Percentiles rank a stretch among this genome's conserved stretches.
These are phyloP conservation scores for Rhipidura dahli DNA, from an alignment of 2,113 vertebrate genomes.

Conservation along the genomic window DNA sequence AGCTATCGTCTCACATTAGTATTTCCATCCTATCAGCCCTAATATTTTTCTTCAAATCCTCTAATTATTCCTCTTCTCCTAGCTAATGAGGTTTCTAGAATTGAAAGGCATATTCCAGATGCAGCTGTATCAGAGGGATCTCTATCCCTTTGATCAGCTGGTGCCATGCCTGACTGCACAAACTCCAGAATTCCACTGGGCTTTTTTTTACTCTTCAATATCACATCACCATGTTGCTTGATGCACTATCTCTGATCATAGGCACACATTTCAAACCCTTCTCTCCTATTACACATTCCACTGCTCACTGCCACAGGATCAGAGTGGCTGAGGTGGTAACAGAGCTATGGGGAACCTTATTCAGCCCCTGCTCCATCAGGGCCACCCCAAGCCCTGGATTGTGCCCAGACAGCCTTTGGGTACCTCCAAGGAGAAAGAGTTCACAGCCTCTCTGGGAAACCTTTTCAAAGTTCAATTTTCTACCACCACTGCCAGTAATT, in stretches of 20 bases:
- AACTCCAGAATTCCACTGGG: background rate
- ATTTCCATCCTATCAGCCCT: background rate
- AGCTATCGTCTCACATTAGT: background rate
- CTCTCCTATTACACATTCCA: background rate
- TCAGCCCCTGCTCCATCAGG: background rate
- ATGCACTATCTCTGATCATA: background rate
- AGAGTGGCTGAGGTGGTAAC: background rate
- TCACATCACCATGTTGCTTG: background rate
- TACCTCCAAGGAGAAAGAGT: background rate
- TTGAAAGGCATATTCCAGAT: background rate
- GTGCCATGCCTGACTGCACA: background rate
- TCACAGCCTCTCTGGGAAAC: background rate
- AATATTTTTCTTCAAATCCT: background rate
- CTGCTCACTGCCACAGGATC: background rate
- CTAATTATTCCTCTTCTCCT: background rate
- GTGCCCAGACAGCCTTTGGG: background rate
- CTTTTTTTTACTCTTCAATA: background rate
- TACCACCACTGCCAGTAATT: background rate
- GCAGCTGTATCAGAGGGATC: background rate
- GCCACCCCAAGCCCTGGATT: background rate
- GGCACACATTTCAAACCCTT: background rate
- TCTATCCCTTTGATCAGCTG: background rate
- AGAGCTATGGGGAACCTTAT: background rate
- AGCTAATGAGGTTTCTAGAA: background rate
- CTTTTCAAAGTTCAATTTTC: background rate